Evolutionary conservation across 2,888 invertebrate genomes (phyloP).

Genomic region (Bedellia somnulentella): DNA sequence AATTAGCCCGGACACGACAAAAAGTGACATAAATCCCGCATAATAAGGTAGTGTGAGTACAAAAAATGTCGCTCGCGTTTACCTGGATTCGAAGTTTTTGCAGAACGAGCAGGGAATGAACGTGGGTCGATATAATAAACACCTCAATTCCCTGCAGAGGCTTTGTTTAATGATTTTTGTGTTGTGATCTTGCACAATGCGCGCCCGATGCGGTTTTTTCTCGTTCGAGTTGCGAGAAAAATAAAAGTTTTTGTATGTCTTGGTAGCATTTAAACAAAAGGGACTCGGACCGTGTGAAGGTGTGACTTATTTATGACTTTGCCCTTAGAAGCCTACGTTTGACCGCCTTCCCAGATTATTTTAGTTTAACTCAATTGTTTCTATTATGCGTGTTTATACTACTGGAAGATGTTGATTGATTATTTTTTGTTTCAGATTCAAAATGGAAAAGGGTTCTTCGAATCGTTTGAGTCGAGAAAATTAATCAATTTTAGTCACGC

Average conservation of each 20-base stretch:
- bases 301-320: conserved; percentile 58
- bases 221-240: conserved; percentile 35
- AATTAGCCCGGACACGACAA: conserved; percentile 53
- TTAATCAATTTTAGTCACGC: conserved; percentile 21
- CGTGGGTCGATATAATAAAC: conserved; percentile 52
- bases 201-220: conserved; percentile 36
- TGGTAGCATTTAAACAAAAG: conserved; percentile 60
- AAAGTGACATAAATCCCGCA: conserved; percentile 61
- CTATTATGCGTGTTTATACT: background rate
- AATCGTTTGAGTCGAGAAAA: conserved; percentile 17
- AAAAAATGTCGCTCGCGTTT: conserved; percentile 42
- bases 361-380: background rate
- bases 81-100: conserved; percentile 43
- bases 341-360: conserved; percentile 26
- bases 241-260: conserved; percentile 47
- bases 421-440: conserved; percentile 53
- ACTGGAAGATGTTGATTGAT: too few species aligned
- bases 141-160: conserved; percentile 56
- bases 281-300: conserved; percentile 42
- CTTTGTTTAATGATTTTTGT: conserved; percentile 58
- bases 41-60: conserved; percentile 45
- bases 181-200: conserved; percentile 59
- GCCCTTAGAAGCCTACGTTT: conserved; percentile 39
- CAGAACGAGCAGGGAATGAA: conserved; percentile 33
- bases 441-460: conserved; percentile 28